Percentiles rank a stretch among this genome's conserved stretches.
Evolutionary conservation across 2,797 vertebrate genomes (phyloP).

Genomic region (Alfaro cultratus): DNA sequence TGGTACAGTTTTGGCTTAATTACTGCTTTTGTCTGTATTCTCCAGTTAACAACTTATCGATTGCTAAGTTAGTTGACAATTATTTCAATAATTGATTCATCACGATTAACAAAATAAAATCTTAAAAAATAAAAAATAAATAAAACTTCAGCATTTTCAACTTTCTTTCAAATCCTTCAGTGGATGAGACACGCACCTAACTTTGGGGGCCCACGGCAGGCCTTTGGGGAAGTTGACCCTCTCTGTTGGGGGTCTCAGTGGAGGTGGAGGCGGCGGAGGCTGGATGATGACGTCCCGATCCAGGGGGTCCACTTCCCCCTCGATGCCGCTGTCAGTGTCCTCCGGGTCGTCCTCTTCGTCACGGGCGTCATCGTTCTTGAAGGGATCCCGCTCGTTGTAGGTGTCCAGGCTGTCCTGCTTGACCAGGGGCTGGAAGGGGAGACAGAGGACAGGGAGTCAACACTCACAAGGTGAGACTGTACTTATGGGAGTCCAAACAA

Average conservation of each 20-base stretch:
- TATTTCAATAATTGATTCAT: too few relatives aligned
- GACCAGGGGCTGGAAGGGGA: constrained; percentile 85
- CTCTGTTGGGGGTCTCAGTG: constrained; percentile 83
- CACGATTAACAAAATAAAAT: background rate
- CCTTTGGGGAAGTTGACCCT: constrained; percentile 92
- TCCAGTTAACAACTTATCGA: too few relatives aligned
- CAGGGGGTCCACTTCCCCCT: constrained; percentile 91
- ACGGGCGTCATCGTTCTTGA: constrained; percentile 91
- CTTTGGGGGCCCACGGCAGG: constrained; percentile 99
- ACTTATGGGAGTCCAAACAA: background rate
- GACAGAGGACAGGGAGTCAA: constrained; percentile 19
- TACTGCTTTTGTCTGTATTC: too few relatives aligned
- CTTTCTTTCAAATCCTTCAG: background rate
- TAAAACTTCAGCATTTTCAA: background rate
- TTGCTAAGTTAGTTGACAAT: too few relatives aligned
- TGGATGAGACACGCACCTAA: constrained; percentile 76
- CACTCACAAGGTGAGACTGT: background rate
- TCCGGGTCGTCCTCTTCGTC: constrained; percentile 90
- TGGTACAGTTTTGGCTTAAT: too few relatives aligned
- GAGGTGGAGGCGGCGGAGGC: constrained; percentile 70
- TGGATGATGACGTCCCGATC: constrained; percentile 89
- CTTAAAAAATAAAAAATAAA: background rate
- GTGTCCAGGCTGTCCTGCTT: constrained; percentile 97
- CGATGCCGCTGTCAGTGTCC: constrained; percentile 86
- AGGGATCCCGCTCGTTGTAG: constrained; percentile 96